Evolutionary conservation across 2,888 invertebrate genomes (phyloP), one percentile per base, ranked within the genome.

Genomic region (Rhimphoctona megacephalus): DNA sequence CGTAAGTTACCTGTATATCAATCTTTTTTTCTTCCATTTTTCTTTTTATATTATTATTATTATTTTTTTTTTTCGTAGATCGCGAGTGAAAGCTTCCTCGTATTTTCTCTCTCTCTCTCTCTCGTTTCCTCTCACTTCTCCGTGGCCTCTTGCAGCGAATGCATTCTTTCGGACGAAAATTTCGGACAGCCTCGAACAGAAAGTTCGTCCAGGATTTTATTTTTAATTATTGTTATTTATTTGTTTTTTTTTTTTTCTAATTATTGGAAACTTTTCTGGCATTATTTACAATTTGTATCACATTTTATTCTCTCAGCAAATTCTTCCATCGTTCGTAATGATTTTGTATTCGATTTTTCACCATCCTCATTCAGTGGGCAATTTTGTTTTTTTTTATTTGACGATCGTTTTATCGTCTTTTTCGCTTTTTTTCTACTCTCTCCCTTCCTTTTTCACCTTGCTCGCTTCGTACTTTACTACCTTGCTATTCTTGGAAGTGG

Each of bases 401-500:
- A 64, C 61, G 33, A 72, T 61, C 66, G 74, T 43, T 83, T 69
- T 67, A 73, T 70, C 83, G 81, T 87, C 72, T 52, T 67, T 6
- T 54, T 88, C 66, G 61, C 57, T 52, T 66, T 74, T 49, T 67
- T 49, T 70, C n/a, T 73, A 43, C 46, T 33, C 43, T 52, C 64
- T 82, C 54, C 49, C 66, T 78, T 8, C 30, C 64, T 70, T 25
- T 66, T 52, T 61, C 49, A 77, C 76, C 80, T 83, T 79, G 78
- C 82, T 87, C 69, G 25, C 61, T n/a, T 81, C 76, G 73, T 83
- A 85, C 69, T 88, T 89, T 88, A 88, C 88, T 86, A 83, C 78
- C 52, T 33, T 61, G 81, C 86, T 90, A 90, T 91, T 91, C 88
- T 88, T 83, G 81, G 90, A 87, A 70, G 79, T 80, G 79, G 81